Base-by-base conservation (phyloP, 2,113 vertebrate genomes). In the Embiotoca jacksoni region DNA sequence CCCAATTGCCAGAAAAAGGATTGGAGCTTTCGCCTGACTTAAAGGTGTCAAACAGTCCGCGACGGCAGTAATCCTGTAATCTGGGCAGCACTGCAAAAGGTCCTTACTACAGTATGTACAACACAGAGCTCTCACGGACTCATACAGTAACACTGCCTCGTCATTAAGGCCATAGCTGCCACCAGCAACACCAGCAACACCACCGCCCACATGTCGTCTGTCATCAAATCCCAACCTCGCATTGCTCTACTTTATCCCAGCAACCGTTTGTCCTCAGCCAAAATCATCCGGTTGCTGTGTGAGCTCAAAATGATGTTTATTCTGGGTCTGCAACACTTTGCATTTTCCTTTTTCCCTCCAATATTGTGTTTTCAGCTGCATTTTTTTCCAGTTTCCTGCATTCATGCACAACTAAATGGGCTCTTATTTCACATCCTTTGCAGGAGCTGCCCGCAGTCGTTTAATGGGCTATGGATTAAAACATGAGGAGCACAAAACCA, bases 51-150 rank as follows among this genome's bases (percentile, higher is more conserved):
- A 81, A 81, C 78, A 57, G 85, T 84, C 72, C 3, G 16, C 30
- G 14, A 71, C 39, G 64, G 65, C 73, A 44, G 63, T 88, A 89
- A 91, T 89, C 88, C 88, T 78, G 76, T 88, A 86, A 92, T 89
- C 85, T 85, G 80, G 56, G 66, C 65, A 82, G 54, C 84, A 53
- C 74, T 16, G 54, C 70, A 80, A 61, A 52, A 75, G 72, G 72
- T 76, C 31, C 69, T 65, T 36, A 62, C 50, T 35, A 70, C 68
- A 55, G 71, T 53, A 11, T 55, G 53, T 55, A 77, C 54, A 63
- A 59, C 49, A 53, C 56, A 59, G 15, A 23, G 44, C 57, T 60
- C 59, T 52, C 78, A 52, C 13, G 53, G 62, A 30, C 63, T 13
- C 53, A 73, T 44, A 31, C 61, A 59, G 61, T 72, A 77, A 73